These are phyloP conservation scores for Drosophila recens DNA, from an alignment of 2,888 invertebrate genomes.

Conservation along the genomic window DNA sequence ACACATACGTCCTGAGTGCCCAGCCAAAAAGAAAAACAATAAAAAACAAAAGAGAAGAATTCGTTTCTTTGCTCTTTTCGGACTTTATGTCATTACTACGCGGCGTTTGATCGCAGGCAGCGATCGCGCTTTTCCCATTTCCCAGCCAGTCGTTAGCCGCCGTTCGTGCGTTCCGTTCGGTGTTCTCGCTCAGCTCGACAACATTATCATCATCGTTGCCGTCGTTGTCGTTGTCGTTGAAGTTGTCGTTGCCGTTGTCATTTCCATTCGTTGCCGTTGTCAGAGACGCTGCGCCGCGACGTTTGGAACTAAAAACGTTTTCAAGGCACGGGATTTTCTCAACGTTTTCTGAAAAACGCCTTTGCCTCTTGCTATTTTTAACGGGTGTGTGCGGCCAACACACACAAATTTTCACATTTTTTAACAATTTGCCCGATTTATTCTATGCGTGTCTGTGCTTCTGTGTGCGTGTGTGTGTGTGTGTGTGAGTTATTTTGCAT, in stretches of 20 bases:
- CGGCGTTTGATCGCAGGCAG: constrained; percentile 8
- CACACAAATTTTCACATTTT: constrained; percentile 57
- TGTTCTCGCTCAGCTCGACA: constrained; percentile 51
- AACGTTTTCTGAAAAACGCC: constrained; percentile 50
- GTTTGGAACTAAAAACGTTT: constrained; percentile 70
- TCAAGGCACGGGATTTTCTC: constrained; percentile 70
- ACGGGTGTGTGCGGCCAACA: constrained; percentile 63
- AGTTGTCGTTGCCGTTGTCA: constrained; percentile 50
- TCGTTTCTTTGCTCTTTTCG: not conserved
- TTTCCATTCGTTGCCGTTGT: constrained; percentile 54
- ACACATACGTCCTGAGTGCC: constrained; percentile 38
- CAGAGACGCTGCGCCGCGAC: constrained; percentile 52
- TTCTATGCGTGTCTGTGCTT: constrained; percentile 26
- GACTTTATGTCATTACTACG: constrained; percentile 38
- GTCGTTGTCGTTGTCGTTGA: not conserved
- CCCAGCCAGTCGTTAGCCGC: constrained; percentile 68
- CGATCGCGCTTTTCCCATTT: constrained; percentile 25
- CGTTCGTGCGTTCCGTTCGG: constrained; percentile 74
- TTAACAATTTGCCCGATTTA: constrained; percentile 68
- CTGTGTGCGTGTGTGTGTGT: constrained; percentile 6
- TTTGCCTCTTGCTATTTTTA: constrained; percentile 72
- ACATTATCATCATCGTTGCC: constrained; percentile 5
- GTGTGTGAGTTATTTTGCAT: constrained; percentile 19
- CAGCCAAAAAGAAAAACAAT: not conserved
- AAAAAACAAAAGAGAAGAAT: not conserved